Conservation (phyloP, 2,888 invertebrate genomes). For the Drosophila falleni region DNA sequence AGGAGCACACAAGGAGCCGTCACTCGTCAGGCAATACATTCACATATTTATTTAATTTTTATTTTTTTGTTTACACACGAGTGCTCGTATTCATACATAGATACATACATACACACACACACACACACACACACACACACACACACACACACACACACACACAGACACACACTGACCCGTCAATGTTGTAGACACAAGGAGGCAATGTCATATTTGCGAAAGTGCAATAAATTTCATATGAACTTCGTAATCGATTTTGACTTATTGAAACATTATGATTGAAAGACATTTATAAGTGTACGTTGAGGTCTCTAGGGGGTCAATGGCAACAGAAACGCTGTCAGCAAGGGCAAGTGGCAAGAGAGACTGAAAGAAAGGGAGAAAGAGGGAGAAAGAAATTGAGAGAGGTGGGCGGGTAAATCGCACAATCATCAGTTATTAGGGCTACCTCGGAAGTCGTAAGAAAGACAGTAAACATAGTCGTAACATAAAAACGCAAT, state of each 20-base stretch:
- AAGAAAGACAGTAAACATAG: conserved; percentile 64
- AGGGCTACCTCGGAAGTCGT: conserved; percentile 74
- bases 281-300: conserved; percentile 84
- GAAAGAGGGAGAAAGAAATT: background rate
- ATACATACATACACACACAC: background rate
- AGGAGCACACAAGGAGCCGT: background rate
- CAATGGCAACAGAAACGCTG: conserved; percentile 79
- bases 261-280: conserved; percentile 85
- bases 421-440: conserved; percentile 81
- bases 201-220: conserved; percentile 82
- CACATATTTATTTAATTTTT: background rate
- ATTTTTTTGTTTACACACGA: conserved; percentile 2
- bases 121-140: background rate
- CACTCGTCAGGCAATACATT: background rate
- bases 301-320: conserved; percentile 77
- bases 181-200: conserved; percentile 15
- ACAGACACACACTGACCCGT: conserved; percentile 9
- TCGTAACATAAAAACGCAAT: conserved; percentile 54
- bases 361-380: background rate
- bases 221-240: conserved; percentile 84
- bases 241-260: conserved; percentile 84
- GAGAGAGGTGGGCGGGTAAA: conserved; percentile 43
- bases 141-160: background rate
- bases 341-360: conserved; percentile 47
- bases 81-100: background rate